Evolutionary conservation across 2,113 vertebrate genomes (phyloP), one percentile per base, ranked within the genome.

Genomic region (Pedetes capensis): DNA sequence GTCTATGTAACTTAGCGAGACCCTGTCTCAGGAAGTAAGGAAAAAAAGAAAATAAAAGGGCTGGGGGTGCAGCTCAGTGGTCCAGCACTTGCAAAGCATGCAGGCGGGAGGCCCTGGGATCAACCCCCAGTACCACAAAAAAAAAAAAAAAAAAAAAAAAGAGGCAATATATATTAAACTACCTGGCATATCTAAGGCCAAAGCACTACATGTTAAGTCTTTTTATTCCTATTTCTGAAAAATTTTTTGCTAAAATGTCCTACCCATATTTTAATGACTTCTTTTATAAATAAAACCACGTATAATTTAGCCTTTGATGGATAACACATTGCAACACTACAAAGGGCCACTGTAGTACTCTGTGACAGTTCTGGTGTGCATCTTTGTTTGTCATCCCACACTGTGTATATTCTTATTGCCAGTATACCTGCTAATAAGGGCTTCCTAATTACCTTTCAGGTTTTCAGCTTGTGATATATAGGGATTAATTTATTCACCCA

Each of bases 91-190:
- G n/a, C n/a, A n/a, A n/a, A n/a, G n/a, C n/a, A n/a, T n/a, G n/a
- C n/a, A n/a, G n/a, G n/a, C n/a, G n/a, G n/a, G n/a, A n/a, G n/a
- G n/a, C n/a, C n/a, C n/a, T n/a, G n/a, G n/a, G n/a, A n/a, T n/a
- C n/a, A n/a, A n/a, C n/a, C n/a, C n/a, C n/a, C n/a, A n/a, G n/a
- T n/a, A n/a, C n/a, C n/a, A n/a, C n/a, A n/a, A n/a, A n/a, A n/a
- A n/a, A n/a, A n/a, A n/a, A n/a, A n/a, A n/a, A n/a, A n/a, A 59
- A 89, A 95, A 79, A 80, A 47, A 68, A 94, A 91, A 81, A 66
- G 42, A 92, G 64, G 37, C 12, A 72, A 84, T 42, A 92, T 53
- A 37, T 37, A 68, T 27, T 39, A 89, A 95, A 94, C 89, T 61
- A 5, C n/a, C 44, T 79, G 61, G 16, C 34, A 81, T 55, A 53